phyloP scores from a whole-genome alignment of 1,140 invertebrate genomes.

The Leptopilina boulardi region DNA sequence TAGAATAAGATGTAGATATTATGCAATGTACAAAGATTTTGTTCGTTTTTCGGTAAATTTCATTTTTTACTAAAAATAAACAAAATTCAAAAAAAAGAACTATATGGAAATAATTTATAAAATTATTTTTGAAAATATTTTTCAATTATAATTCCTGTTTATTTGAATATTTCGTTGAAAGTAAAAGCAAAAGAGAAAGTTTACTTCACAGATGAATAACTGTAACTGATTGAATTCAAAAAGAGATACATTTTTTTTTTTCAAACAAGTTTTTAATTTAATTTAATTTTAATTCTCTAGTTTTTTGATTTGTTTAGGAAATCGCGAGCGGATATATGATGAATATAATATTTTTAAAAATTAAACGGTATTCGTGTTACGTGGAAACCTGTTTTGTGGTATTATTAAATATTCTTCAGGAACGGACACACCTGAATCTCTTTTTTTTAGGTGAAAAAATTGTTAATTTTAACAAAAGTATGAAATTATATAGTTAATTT shows the following conservation, averaged over 20 bases:
- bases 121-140: too few relatives aligned
- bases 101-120: too few relatives aligned
- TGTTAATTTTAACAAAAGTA: background rate
- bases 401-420: constrained; percentile 10
- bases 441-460: background rate
- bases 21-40: background rate
- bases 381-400: background rate
- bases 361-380: background rate
- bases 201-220: background rate
- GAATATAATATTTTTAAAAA: background rate
- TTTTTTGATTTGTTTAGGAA: background rate
- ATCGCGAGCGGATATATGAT: background rate
- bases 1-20: too few relatives aligned
- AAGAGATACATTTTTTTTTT: background rate
- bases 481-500: background rate
- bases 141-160: background rate
- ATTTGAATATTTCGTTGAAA: background rate
- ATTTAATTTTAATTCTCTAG: background rate
- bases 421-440: background rate
- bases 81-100: background rate
- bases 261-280: background rate
- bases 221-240: background rate
- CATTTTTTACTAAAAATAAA: too few relatives aligned
- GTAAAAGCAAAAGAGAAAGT: constrained; percentile 27
- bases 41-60: background rate